Evolutionary conservation across 2,888 invertebrate genomes (phyloP), one percentile per base, ranked within the genome.

Genomic region (Drosophila cognata): DNA sequence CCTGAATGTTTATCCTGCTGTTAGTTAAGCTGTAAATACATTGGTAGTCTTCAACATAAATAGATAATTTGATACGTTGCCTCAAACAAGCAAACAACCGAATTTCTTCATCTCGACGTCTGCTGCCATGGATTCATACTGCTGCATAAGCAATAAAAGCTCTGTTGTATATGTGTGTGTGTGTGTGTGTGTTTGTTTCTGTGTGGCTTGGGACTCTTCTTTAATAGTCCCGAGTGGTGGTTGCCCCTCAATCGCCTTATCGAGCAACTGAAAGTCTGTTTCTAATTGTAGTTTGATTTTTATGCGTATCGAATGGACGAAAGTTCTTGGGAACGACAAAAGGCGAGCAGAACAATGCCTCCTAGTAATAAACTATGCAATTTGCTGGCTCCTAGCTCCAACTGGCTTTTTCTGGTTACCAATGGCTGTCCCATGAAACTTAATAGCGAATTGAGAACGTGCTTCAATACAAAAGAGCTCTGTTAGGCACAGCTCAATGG

Each of bases 201-300:
- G 55, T 65, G 53, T 66, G 67, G 50, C 50, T 74, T 69, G 64
- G 72, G 75, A 64, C 74, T 74, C 41, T 43, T n/a, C 63, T 58
- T 78, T 81, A 77, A 79, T 78, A 82, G 87, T 71, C 72, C 68
- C 71, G 50, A 57, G 71, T 73, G 70, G 63, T 68, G 56, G 36
- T 38, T 57, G 55, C 48, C 71, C 43, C 33, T 41, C 28, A 41
- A 3, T 29, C n/a, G n/a, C 16, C 41, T n/a, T 28, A 29, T 56
- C 43, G 25, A 46, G 55, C 63, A 62, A 61, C 72, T 72, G 60
- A 59, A 69, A 63, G 69, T 76, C 88, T 86, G 81, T 71, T 81
- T 81, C 87, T 87, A 87, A 87, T 87, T 87, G 87, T 90, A 78
- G 81, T 88, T 90, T 87, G 90, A 87, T 87, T 87, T 88, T 78